Base-by-base conservation (phyloP, 2,113 vertebrate species). In the Falco punctatus region DNA sequence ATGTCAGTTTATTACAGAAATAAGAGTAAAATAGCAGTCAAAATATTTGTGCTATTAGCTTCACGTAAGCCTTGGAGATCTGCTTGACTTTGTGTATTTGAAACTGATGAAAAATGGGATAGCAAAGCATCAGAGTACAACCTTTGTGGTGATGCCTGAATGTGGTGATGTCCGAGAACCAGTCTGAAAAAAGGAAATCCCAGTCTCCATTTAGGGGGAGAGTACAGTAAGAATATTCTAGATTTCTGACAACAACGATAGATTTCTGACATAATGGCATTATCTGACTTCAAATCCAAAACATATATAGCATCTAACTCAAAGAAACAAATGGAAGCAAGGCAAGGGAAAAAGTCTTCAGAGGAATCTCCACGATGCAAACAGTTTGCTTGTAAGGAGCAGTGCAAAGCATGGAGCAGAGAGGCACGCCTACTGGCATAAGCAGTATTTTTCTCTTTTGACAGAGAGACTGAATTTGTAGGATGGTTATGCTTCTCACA, bases 401-500 rank as follows among this genome's bases (percentile, higher is more conserved):
- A 9, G 3, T 23, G 30, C 86, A 67, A 81, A 79, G 32, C 57
- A 15, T 62, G 52, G 48, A 40, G 38, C 32, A 51, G 77, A 84
- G 38, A 32, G 20, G 24, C 35, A 22, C 0, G 1, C 6, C 1
- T 52, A 15, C 26, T 84, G 69, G 11, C 48, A 72, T 64, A 48
- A 57, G 44, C 16, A 32, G 26, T 58, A 27, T 77, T 90, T 96
- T 96, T 91, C 19, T n/a, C 14, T 85, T 88, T 80, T 66, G 26
- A 54, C 35, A 52, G 54, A 32, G 62, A 71, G 40, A 6, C 21
- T 72, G 40, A 7, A 48, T 85, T 92, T 87, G 61, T 48, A 46
- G 14, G 28, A 22, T 9, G 0, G 78, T 86, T 96, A 19, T 55
- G 46, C 81, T 88, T 77, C 40, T 74, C 14, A 19, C 42, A 84